phyloP scores from a whole-genome alignment of 2,888 invertebrate species.

The Anthophora plumipes region DNA sequence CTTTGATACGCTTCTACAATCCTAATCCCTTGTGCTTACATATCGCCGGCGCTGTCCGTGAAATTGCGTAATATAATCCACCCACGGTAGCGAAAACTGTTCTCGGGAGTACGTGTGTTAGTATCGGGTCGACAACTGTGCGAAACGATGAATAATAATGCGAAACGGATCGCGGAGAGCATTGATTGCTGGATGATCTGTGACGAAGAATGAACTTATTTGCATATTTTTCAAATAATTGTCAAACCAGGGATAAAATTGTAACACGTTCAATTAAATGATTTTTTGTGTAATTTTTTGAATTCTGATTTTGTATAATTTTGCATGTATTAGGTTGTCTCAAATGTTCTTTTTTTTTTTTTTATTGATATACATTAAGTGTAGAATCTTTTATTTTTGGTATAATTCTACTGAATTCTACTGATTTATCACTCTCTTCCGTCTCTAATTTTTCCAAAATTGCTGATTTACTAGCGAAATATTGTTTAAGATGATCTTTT shows the following conservation, averaged over 20 bases:
- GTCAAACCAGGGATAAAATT: not conserved
- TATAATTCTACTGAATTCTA: too few species aligned
- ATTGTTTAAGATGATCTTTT: too few species aligned
- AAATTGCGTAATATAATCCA: conserved; percentile 61
- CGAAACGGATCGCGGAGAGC: not conserved
- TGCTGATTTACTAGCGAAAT: too few species aligned
- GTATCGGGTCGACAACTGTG: not conserved
- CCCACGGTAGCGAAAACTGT: conserved; percentile 44
- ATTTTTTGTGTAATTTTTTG: too few species aligned
- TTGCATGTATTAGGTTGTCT: too few species aligned
- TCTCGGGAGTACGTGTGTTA: conserved; percentile 10
- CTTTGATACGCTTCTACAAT: conserved; percentile 52
- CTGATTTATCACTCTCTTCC: too few species aligned
- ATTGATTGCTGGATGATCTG: not conserved
- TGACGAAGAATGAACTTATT: not conserved
- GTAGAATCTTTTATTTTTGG: too few species aligned
- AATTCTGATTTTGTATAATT: too few species aligned
- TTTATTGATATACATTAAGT: too few species aligned
- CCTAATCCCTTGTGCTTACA: conserved; percentile 56
- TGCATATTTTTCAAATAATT: not conserved
- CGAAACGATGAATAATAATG: not conserved
- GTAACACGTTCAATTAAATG: too few species aligned
- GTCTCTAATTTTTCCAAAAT: too few species aligned
- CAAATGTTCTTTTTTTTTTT: too few species aligned
- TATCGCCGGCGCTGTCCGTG: conserved; percentile 38